Conservation (phyloP, 64 coral and sea anemone species). For the Stichodactyla helianthus region DNA sequence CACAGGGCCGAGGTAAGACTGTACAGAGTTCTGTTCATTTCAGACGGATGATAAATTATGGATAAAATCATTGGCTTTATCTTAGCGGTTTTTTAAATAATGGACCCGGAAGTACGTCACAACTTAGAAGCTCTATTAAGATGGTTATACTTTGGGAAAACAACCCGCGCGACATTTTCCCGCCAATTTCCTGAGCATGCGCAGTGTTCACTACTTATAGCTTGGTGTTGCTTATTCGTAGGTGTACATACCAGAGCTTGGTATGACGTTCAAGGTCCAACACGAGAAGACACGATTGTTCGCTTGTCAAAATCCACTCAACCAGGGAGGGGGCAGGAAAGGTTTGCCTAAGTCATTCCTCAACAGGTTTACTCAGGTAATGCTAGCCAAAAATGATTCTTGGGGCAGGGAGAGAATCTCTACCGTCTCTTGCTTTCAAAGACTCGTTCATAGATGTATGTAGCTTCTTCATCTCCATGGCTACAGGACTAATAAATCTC, state of each 20-base stretch:
- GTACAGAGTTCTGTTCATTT: no score
- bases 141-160: neutral
- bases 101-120: no score
- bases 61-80: no score
- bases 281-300: conserved; percentile 77
- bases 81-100: no score
- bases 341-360: conserved; percentile 96
- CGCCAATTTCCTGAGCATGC: neutral
- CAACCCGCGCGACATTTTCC: neutral
- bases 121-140: no score
- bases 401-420: no score
- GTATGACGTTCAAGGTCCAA: conserved; percentile 80
- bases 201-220: neutral
- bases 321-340: conserved; percentile 95
- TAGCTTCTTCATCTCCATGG: no score
- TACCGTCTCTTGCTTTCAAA: no score
- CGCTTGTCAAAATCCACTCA: conserved; percentile 96
- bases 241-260: conserved; percentile 97
- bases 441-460: no score
- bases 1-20: conserved; percentile 77
- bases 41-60: no score
- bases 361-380: conserved; percentile 94
- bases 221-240: conserved; percentile 26
- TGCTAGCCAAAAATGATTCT: no score
- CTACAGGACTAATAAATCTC: neutral